Evolutionary conservation across 2,113 vertebrate species (phyloP), one percentile per base, ranked within the genome.

Genomic region (Hydrochoerus hydrochaeris): DNA sequence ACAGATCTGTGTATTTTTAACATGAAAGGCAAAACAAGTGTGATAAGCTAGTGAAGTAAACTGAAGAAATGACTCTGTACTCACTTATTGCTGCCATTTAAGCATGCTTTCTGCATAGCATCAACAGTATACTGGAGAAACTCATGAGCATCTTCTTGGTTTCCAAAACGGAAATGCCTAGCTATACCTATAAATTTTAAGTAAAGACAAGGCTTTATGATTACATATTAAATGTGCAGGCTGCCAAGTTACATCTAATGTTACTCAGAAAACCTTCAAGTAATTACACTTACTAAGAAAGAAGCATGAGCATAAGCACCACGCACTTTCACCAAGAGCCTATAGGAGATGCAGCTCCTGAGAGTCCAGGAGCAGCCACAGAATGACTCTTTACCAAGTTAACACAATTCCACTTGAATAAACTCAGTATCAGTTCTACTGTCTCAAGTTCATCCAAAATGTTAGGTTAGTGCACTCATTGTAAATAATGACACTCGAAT

Each of bases 111-210:
- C 98, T 99, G 99, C 99, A 99, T 99, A 98, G 99, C 99, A 95
- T 99, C 99, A 83, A 99, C 99, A 54, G 99, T 99, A 97, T 99
- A 99, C 52, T 99, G 99, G 96, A 99, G 98, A 96, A 99, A 99
- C 97, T 99, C 99, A 38, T 99, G 99, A 6, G 99, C 99, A 90
- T 99, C 99, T 98, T 99, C 99, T 96, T 99, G 99, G 97, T 99
- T 99, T 93, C 99, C 99, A 97, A 99, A 99, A 94, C 99, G 99
- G 96, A 99, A 99, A 98, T 99, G 99, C 98, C 99, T 99, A 96
- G 99, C 99, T 98, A 99, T 99, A 92, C 99, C 99, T 99, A 95
- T 60, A 52, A 97, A 98, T 95, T n/a, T 22, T 22, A 91, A 87
- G 88, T 17, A 92, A 97, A 86, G 71, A 95, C 73, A 91, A 63